phyloP scores from a whole-genome alignment of 2,797 vertebrate genomes.

The Hippoglossus hippoglossus region DNA sequence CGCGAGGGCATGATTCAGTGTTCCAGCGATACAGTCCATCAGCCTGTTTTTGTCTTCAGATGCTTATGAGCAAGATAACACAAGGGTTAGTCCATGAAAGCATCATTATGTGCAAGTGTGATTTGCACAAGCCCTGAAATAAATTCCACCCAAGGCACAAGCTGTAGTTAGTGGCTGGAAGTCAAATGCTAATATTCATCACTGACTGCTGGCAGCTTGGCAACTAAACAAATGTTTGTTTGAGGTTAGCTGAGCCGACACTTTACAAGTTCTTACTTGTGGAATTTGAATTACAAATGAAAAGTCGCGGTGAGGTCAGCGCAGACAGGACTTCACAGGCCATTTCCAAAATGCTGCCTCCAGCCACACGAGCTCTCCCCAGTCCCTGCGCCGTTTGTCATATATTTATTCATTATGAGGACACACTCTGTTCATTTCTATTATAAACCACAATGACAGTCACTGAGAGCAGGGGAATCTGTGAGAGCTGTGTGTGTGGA shows the following conservation, averaged over 20 bases:
- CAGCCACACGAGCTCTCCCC: background rate
- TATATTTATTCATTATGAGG: slow-evolving; percentile 10
- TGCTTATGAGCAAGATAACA: background rate
- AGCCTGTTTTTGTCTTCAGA: background rate
- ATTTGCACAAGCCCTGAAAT: slow-evolving; percentile 7
- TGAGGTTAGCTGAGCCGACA: slow-evolving; percentile 35
- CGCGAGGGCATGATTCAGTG: too few relatives aligned
- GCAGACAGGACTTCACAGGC: background rate
- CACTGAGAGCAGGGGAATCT: slow-evolving; percentile 1
- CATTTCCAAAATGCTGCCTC: slow-evolving; percentile 5
- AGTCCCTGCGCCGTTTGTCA: background rate
- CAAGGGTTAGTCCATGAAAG: background rate
- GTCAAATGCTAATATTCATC: slow-evolving; percentile 33
- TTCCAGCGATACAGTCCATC: background rate
- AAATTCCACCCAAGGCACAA: slow-evolving; percentile 2
- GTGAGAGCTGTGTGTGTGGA: background rate
- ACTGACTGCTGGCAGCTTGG: slow-evolving; percentile 18
- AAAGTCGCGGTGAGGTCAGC: slow-evolving; percentile 32
- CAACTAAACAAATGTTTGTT: slow-evolving; percentile 41
- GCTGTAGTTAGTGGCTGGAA: background rate
- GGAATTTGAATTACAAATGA: slow-evolving; percentile 34
- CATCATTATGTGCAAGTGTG: background rate
- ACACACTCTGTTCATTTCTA: background rate
- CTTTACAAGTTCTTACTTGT: slow-evolving; percentile 34
- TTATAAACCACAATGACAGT: slow-evolving; percentile 1